Evolutionary conservation across 2,797 vertebrate species (phyloP), one percentile per base, ranked within the genome.

Genomic region (Spondyliosoma cantharus): DNA sequence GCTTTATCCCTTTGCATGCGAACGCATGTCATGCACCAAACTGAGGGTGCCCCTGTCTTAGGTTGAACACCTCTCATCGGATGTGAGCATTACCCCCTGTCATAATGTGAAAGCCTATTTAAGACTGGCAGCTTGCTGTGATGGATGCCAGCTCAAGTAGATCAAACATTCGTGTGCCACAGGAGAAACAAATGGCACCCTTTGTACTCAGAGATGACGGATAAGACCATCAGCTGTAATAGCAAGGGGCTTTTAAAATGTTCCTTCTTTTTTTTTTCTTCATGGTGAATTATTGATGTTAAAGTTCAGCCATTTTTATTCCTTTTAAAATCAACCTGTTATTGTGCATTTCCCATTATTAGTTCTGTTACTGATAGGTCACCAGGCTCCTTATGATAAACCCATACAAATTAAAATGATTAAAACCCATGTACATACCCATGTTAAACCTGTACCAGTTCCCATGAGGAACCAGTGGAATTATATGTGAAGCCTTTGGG

Each of bases 101-200:
- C 76, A 84, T 80, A 78, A 84, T 81, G 66, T 76, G 72, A 73
- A 89, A 87, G 76, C 71, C 83, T 66, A 24, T 87, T 85, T 81
- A 86, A 82, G 76, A 85, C 79, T 63, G 78, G 80, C 72, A 82
- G 74, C 82, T 79, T 62, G 52, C 52, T 42, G 54, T 89, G 80
- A 92, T 78, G 66, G 87, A 92, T 90, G 81, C 62, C 58, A 54
- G 71, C 80, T 77, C 75, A 80, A 86, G 73, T 71, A 86, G 78
- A 87, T 87, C 81, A 85, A 82, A 82, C 71, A 69, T 82, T 68
- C 63, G 70, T 71, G 66, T 84, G 75, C 78, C 85, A 77, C 76
- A 59, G 24, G 56, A 85, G 72, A 85, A 89, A 87, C 80, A 89
- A 89, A 90, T 83, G 64, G 63, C 63, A 43, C 56, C 80, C 2